Evolutionary conservation across 1,140 invertebrate genomes (phyloP), one percentile per base, ranked within the genome.

Genomic region (Procambarus clarkii): DNA sequence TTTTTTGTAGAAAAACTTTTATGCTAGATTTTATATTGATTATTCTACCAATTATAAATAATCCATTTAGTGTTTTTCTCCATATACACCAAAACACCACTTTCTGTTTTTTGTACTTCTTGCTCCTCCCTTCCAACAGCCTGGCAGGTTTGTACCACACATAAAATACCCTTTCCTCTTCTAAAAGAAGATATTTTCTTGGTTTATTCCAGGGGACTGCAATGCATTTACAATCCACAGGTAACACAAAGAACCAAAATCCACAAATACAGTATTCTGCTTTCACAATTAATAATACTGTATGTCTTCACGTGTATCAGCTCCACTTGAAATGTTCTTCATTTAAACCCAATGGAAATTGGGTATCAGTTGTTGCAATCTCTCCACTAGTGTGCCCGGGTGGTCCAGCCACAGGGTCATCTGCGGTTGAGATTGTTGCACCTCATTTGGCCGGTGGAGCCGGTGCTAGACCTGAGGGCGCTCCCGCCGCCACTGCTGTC

Each of bases 401-500:
- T 74, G 69, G 69, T 74, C 88, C 46, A 64, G 76, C 44, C 54
- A 74, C 46, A 45, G 83, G 48, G 88, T 84, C 86, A 88, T 82
- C 74, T 69, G 69, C 58, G 82, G 74, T 85, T 85, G 81, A 50
- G n/a, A 48, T 83, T 85, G 76, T 85, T 85, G 54, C 71, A 78
- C 81, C 60, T 91, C 88, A 91, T 44, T 91, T 91, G 88, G 88
- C 45, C 79, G 88, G 82, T 78, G 88, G 88, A 54, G 86, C 86
- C 48, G 86, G 58, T 87, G 85, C 85, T 77, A 90, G 80, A 83
- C 88, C 88, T 90, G 88, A 90, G 88, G 88, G 80, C 74, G 88
- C 88, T 90, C 80, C 88, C 88, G 76, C 74, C 50, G 88, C 13
- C 45, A 79, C 74, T 71, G 88, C 34, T 45, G 88, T 85, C 88